Conservation (phyloP, 2,888 invertebrate species). For the Venusia cambrica region DNA sequence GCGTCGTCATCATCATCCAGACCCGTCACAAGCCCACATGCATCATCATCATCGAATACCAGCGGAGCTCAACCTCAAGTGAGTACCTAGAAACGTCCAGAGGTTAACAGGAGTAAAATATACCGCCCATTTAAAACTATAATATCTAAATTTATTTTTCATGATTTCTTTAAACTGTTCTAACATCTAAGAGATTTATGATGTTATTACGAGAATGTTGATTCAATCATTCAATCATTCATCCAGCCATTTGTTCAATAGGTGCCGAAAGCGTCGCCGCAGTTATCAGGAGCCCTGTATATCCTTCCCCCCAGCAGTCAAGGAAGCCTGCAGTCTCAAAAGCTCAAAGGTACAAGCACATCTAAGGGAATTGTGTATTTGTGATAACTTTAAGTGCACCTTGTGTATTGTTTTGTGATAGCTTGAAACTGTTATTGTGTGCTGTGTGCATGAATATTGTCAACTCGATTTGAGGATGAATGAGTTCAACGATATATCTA, state of each 20-base stretch:
- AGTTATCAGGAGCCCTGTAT: conserved; percentile 59
- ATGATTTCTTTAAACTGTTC: too few relatives aligned
- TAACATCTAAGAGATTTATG: too few relatives aligned
- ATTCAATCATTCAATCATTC: neutral
- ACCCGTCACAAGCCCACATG: conserved; percentile 55
- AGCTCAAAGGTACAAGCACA: conserved; percentile 60
- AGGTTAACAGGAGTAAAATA: too few relatives aligned
- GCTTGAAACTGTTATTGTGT: too few relatives aligned
- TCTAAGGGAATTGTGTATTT: conserved; percentile 14
- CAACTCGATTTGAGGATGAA: too few relatives aligned
- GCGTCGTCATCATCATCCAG: conserved; percentile 63
- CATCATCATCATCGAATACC: conserved; percentile 54
- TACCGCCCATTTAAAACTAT: too few relatives aligned
- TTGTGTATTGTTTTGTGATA: too few relatives aligned
- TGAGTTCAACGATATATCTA: too few relatives aligned
- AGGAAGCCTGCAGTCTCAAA: conserved; percentile 57
- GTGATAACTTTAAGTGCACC: too few relatives aligned
- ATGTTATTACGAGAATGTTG: too few relatives aligned
- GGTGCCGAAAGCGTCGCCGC: conserved; percentile 66
- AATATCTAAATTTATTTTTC: too few relatives aligned
- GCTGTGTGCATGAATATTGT: too few relatives aligned
- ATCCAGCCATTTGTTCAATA: conserved; percentile 23
- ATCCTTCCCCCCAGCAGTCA: conserved; percentile 65
- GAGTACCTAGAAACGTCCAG: conserved; percentile 29
- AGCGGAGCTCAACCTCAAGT: conserved; percentile 72